phyloP scores from a whole-genome alignment of 2,888 invertebrate species.

The Cephus pygmeus region DNA sequence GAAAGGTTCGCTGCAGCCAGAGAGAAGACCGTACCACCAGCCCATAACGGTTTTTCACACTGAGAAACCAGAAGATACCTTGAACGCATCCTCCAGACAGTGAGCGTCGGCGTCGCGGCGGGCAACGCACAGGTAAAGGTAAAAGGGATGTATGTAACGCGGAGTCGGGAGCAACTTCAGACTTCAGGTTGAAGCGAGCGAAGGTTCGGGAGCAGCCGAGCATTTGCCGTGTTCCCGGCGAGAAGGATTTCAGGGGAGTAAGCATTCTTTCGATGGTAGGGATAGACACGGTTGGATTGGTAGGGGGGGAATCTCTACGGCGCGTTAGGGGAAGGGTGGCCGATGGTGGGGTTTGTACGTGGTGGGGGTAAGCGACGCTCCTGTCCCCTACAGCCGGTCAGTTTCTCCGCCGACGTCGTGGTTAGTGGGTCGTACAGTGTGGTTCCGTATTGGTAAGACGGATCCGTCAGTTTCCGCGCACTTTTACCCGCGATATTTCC shows the following conservation, averaged over 20 bases:
- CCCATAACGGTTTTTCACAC: background rate
- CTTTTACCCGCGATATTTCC: background rate
- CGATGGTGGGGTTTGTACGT: conserved; percentile 31
- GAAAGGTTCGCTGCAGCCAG: background rate
- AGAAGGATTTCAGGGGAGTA: background rate
- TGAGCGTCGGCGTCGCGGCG: conserved; percentile 10
- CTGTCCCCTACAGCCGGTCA: conserved; percentile 48
- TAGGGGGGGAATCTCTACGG: conserved; percentile 4
- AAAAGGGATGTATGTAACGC: background rate
- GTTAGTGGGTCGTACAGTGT: conserved; percentile 44
- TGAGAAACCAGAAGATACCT: background rate
- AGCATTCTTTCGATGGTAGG: background rate
- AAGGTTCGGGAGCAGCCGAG: background rate
- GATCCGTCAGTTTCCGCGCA: background rate
- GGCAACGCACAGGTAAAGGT: background rate
- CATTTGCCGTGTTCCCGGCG: background rate
- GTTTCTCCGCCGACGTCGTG: conserved; percentile 56
- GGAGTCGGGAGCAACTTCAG: background rate
- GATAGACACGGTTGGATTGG: conserved; percentile 13
- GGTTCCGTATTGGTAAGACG: background rate
- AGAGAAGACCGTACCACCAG: background rate
- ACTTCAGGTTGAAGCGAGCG: background rate
- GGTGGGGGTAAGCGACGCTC: conserved; percentile 51
- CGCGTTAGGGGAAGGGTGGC: background rate
- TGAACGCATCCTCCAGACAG: background rate